phyloP scores from a whole-genome alignment of 2,797 vertebrate genomes.

The Loriculus beryllinus region DNA sequence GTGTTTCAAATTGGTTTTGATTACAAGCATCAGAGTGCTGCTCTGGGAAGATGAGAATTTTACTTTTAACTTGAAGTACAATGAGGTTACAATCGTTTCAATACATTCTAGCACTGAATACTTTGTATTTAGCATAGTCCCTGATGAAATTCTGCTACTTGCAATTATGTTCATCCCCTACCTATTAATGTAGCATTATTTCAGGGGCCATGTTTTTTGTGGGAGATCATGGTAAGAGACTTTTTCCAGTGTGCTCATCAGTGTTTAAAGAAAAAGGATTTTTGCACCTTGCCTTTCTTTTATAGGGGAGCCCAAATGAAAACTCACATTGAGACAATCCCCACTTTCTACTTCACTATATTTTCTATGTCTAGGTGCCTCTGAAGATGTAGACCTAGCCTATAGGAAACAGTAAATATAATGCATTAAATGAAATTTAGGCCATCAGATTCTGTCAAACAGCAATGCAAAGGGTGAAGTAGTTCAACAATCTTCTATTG shows the following conservation, averaged over 20 bases:
- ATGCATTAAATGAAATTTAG: neutral
- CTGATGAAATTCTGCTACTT: neutral
- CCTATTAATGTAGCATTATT: neutral
- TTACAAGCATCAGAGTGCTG: neutral
- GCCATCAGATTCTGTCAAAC: neutral
- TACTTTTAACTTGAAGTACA: neutral
- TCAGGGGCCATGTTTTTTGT: neutral
- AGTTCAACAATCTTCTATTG: neutral
- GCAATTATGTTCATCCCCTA: neutral
- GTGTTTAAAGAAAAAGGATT: neutral
- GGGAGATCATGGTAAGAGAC: neutral
- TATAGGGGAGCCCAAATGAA: neutral
- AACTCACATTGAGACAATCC: neutral
- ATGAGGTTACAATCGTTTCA: neutral
- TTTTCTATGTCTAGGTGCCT: neutral
- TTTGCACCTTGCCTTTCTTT: neutral
- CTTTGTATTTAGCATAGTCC: neutral
- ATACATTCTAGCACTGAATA: neutral
- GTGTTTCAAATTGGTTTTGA: conserved; percentile 18
- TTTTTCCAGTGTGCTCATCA: neutral
- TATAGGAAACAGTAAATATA: neutral
- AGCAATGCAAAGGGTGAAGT: neutral
- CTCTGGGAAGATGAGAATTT: neutral
- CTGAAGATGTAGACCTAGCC: neutral
- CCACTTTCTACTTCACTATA: neutral